A percentile compares a stretch with the other conserved stretches of the same genome.
phyloP scores from a whole-genome alignment of 2,888 invertebrate genomes.

The Tubulanus polymorphus region DNA sequence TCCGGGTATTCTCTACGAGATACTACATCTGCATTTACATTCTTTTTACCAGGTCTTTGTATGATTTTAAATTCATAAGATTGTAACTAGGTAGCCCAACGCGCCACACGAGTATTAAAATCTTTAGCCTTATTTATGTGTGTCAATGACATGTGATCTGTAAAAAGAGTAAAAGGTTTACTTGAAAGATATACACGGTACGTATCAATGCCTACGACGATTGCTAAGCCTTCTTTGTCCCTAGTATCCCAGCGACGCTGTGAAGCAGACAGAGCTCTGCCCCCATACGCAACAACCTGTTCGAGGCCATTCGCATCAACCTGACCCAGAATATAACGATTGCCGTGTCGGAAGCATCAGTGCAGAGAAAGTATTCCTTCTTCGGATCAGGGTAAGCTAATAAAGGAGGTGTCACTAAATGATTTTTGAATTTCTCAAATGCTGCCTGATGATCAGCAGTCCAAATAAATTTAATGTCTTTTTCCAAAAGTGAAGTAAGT shows the following conservation, averaged over 20 bases:
- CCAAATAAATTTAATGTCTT: conserved; percentile 33
- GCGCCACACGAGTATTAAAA: conserved; percentile 11
- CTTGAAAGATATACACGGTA: conserved; percentile 20
- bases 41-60: conserved; percentile 13
- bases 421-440: conserved; percentile 35
- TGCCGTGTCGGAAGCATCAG: conserved; percentile 21
- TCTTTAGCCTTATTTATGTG: conserved; percentile 20
- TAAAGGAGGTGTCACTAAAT: conserved; percentile 21
- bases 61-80: conserved; percentile 17
- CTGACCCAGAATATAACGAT: conserved; percentile 24
- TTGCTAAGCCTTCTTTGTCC: conserved; percentile 21
- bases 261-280: conserved; percentile 14
- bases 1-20: too few species aligned
- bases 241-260: conserved; percentile 18
- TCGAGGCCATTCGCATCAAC: conserved; percentile 12
- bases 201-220: conserved; percentile 20
- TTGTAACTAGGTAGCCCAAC: conserved; percentile 20
- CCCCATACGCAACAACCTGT: conserved; percentile 21
- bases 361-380: conserved; percentile 16
- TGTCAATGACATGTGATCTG: conserved; percentile 21
- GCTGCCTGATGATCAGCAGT: conserved; percentile 29
- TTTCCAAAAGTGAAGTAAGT: conserved; percentile 34
- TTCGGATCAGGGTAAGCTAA: conserved; percentile 22
- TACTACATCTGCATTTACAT: conserved; percentile 16
- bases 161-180: conserved; percentile 18